These are phyloP conservation scores for Kuschelorhynchus macadamiae DNA, from an alignment of 2,888 invertebrate species.

Conservation along the genomic window DNA sequence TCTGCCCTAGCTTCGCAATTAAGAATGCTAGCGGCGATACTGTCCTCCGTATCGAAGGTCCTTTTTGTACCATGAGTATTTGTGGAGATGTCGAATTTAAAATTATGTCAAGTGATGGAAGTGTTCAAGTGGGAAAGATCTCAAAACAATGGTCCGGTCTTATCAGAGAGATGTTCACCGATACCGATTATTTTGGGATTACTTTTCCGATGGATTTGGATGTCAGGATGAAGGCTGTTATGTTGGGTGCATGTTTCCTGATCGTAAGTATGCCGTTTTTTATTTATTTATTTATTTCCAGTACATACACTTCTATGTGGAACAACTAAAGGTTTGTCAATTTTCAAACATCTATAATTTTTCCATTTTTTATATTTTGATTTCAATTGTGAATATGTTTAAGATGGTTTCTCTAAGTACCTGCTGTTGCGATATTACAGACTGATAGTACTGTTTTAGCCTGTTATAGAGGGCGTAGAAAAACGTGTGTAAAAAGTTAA, in stretches of 20 bases:
- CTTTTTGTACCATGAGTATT: conserved; percentile 82
- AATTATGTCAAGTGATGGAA: conserved; percentile 83
- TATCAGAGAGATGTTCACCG: conserved; percentile 85
- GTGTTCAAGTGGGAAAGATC: conserved; percentile 86
- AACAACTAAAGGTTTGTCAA: no score
- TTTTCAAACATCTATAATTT: no score
- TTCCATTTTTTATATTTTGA: no score
- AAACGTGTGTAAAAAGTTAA: no score
- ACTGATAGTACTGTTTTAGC: no score
- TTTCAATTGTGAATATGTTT: no score
- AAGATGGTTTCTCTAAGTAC: no score
- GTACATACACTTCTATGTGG: no score
- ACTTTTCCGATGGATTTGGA: conserved; percentile 93
- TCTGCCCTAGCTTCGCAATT: conserved; percentile 80
- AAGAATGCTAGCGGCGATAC: conserved; percentile 82
- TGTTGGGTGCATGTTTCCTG: conserved; percentile 84
- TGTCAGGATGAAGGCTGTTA: conserved; percentile 85
- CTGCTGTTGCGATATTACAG: no score
- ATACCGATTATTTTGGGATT: conserved; percentile 90
- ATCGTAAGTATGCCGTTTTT: conserved; percentile 79
- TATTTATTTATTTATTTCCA: no score
- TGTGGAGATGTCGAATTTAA: conserved; percentile 90
- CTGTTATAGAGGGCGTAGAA: no score
- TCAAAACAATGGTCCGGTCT: conserved; percentile 92
- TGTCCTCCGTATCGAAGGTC: conserved; percentile 86